Evolutionary conservation across 2,797 vertebrate species (phyloP).

Genomic region (Gymnocypris eckloni): DNA sequence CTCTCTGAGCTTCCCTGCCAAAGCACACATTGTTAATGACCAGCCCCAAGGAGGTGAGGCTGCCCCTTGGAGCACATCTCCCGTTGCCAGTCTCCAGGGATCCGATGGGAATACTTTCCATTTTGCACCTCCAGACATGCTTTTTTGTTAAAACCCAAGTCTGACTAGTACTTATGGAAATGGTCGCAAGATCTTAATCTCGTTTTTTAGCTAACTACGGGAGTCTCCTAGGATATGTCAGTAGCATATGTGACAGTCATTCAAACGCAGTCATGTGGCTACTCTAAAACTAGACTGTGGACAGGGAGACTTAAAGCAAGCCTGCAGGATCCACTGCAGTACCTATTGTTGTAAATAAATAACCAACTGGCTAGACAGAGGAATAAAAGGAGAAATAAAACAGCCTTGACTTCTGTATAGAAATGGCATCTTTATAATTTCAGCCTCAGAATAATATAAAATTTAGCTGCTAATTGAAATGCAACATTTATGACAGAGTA

Average conservation of each 20-base stretch:
- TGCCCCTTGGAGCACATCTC: slow-evolving; percentile 60
- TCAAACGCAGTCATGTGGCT: slow-evolving; percentile 1
- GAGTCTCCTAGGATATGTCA: slow-evolving; percentile 6
- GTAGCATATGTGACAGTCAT: slow-evolving; percentile 25
- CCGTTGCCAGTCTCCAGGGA: slow-evolving; percentile 54
- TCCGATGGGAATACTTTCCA: slow-evolving; percentile 64
- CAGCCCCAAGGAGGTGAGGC: slow-evolving; percentile 60
- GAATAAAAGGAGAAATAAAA: slow-evolving; percentile 40
- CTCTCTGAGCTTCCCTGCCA: slow-evolving; percentile 24
- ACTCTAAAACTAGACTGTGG: slow-evolving; percentile 22
- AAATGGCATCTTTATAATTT: not conserved
- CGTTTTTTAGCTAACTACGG: slow-evolving; percentile 37
- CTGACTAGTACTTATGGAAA: slow-evolving; percentile 19
- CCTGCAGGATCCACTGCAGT: slow-evolving; percentile 50
- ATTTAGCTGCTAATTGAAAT: not conserved
- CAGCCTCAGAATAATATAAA: not conserved
- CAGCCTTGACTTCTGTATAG: not conserved
- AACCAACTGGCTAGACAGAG: slow-evolving; percentile 45
- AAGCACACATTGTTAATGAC: slow-evolving; percentile 65
- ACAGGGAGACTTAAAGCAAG: slow-evolving; percentile 21
- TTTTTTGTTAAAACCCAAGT: slow-evolving; percentile 48
- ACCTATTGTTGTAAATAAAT: slow-evolving; percentile 62
- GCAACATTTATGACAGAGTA: not conserved
- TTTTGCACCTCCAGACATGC: slow-evolving; percentile 61
- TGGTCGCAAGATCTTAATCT: slow-evolving; percentile 20